Evolutionary conservation across 2,888 invertebrate species (phyloP).

Genomic region (Ormyrus labotus): DNA sequence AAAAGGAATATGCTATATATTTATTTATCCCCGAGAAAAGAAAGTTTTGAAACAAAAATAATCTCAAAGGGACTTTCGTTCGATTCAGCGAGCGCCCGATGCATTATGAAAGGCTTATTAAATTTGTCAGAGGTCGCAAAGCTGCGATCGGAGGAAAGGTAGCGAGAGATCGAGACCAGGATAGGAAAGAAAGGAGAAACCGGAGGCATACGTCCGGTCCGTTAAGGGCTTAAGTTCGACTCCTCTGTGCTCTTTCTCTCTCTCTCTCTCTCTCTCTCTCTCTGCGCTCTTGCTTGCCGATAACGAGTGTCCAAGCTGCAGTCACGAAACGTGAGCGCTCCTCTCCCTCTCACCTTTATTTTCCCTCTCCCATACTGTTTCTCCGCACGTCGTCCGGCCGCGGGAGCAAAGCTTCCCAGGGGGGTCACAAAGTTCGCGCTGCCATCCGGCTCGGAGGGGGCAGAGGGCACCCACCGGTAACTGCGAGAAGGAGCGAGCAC

Average conservation of each 20-base stretch:
- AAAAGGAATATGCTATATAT: too few species aligned
- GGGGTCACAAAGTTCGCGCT: conserved; percentile 64
- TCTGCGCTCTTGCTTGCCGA: conserved; percentile 48
- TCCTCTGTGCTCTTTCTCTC: neutral
- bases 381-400: conserved; percentile 13
- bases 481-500: conserved; percentile 24
- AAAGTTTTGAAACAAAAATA: too few species aligned
- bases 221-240: conserved; percentile 50
- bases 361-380: neutral
- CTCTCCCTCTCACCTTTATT: conserved; percentile 15
- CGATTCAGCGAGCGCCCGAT: neutral
- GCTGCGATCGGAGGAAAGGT: neutral
- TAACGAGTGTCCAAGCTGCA: conserved; percentile 60
- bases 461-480: conserved; percentile 48
- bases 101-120: conserved; percentile 37
- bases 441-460: conserved; percentile 52
- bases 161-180: neutral
- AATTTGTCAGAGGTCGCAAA: conserved; percentile 38
- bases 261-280: neutral
- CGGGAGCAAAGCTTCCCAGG: conserved; percentile 56
- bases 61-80: neutral
- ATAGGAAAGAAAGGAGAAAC: conserved; percentile 16
- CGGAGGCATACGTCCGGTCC: conserved; percentile 38
- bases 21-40: too few species aligned
- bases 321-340: conserved; percentile 55